These are phyloP conservation scores for Panthera tigris DNA, from an alignment of 2,113 vertebrate species.

Conservation along the genomic window DNA sequence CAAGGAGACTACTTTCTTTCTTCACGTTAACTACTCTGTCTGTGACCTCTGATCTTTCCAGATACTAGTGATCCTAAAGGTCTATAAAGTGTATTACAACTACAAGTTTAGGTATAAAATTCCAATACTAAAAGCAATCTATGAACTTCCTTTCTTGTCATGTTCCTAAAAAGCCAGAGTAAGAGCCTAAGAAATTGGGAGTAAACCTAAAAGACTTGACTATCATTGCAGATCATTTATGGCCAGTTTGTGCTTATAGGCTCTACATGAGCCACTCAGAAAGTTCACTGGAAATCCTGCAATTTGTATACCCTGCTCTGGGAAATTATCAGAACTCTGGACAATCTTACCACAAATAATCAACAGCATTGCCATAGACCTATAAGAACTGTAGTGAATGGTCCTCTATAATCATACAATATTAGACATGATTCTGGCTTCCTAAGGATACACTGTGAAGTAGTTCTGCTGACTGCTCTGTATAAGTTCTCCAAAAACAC, in stretches of 20 bases:
- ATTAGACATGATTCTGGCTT: background rate
- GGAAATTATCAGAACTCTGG: background rate
- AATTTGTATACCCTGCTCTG: background rate
- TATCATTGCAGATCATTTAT: background rate
- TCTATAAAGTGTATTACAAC: background rate
- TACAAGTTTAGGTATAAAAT: background rate
- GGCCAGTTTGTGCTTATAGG: background rate
- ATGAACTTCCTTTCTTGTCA: background rate
- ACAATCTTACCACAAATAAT: background rate
- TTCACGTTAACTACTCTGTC: background rate
- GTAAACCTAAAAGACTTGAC: background rate
- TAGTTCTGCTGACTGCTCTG: background rate
- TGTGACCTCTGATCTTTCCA: background rate
- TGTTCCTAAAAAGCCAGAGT: background rate
- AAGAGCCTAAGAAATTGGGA: background rate
- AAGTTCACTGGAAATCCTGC: background rate
- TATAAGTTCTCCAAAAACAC: background rate
- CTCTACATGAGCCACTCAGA: background rate
- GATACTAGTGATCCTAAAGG: background rate
- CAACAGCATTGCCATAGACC: background rate
- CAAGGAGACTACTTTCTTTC: background rate
- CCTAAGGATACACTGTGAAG: too few species aligned
- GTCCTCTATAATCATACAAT: background rate
- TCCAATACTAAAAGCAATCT: background rate
- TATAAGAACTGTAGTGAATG: background rate